A percentile compares a stretch with the other conserved stretches of the same genome.
Evolutionary conservation across 2,888 invertebrate species (phyloP).

Genomic region (Hydropsyche betteni): DNA sequence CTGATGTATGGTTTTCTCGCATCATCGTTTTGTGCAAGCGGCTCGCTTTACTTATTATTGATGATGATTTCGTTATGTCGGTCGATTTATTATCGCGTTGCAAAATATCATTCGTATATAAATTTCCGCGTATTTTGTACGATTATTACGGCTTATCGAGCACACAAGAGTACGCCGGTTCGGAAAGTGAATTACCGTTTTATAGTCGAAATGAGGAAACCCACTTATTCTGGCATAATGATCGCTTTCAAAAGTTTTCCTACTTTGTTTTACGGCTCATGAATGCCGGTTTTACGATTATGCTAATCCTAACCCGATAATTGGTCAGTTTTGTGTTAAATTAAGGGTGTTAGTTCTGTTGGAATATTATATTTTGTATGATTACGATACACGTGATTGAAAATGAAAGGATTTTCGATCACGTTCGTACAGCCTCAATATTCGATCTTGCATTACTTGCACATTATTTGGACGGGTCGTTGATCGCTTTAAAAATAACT

Average conservation of each 20-base stretch:
- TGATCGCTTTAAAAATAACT: too few species aligned
- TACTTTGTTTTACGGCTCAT: slow-evolving; percentile 15
- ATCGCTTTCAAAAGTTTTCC: slow-evolving; percentile 29
- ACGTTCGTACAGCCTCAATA: too few species aligned
- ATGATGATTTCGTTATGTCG: neutral
- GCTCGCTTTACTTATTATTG: too few species aligned
- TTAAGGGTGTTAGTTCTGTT: too few species aligned
- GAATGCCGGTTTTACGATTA: neutral
- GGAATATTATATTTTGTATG: too few species aligned
- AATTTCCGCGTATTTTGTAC: slow-evolving; percentile 19
- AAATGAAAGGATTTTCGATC: too few species aligned
- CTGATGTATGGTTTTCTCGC: neutral
- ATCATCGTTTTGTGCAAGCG: slow-evolving; percentile 6
- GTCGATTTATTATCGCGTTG: slow-evolving; percentile 8
- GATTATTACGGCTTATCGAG: slow-evolving; percentile 11
- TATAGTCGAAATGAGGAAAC: slow-evolving; percentile 24
- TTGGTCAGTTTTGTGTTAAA: too few species aligned
- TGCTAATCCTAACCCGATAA: too few species aligned
- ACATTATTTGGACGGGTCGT: too few species aligned
- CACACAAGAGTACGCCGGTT: neutral
- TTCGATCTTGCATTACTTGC: too few species aligned
- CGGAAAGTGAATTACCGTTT: slow-evolving; percentile 28
- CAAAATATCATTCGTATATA: neutral
- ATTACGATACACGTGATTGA: too few species aligned
- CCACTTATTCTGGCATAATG: slow-evolving; percentile 3